Base-by-base conservation (phyloP, 2,888 invertebrate genomes). In the Achlya flavicornis region DNA sequence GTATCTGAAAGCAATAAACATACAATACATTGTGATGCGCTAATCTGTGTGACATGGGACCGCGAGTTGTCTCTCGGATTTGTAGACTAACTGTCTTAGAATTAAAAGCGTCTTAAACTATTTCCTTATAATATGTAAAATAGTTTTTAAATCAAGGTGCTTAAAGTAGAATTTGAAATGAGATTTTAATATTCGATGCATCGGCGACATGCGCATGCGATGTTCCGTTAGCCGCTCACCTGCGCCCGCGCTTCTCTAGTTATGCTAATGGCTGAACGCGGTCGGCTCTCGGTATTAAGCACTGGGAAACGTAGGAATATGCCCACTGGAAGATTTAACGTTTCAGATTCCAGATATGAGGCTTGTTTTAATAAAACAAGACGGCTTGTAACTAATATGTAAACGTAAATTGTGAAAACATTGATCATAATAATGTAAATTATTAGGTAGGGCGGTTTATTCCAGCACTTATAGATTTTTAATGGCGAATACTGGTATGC, bases 171-270 rank as follows among this genome's bases (percentile, higher is more conserved):
- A 69, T 84, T 89, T 88, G 69, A 80, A 81, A 81, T 78, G 84
- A 67, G 74, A 72, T 70, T 66, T 74, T 75, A 72, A 74, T 78
- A 80, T 74, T 78, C 78, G 88, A 87, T 87, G 86, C 80, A 83
- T 81, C 85, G 71, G 79, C 79, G 86, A 88, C 89, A 85, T 83
- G 83, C 81, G 79, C 84, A 83, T 79, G 81, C 81, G 75, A 78
- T 77, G 86, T 91, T 84, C 93, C 93, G 93, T 93, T 92, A 92
- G 82, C 73, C 87, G 89, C 84, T 92, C 92, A 92, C 90, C 91
- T 92, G 91, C 88, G 91, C 87, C 82, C 84, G 90, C 88, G 88
- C 91, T 87, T 91, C 91, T 90, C 89, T 90, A 88, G 92, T 91
- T 92, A 92, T 92, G 92, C 89, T 91, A 92, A 93, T 91, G 83